phyloP scores from a whole-genome alignment of 2,888 invertebrate species.

The Agrotis ipsilon region DNA sequence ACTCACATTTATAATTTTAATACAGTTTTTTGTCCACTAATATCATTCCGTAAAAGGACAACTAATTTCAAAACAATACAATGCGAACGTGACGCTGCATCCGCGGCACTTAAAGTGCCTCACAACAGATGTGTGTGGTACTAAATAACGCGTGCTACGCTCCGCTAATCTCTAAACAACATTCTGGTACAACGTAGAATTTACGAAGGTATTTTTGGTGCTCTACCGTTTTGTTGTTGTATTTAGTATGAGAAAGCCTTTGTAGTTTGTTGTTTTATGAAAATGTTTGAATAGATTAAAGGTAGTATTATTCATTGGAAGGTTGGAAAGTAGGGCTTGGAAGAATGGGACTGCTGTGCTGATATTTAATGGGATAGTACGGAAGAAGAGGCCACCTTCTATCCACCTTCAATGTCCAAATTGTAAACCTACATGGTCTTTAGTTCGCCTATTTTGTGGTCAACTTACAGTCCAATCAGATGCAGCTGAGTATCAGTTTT shows the following conservation, averaged over 20 bases:
- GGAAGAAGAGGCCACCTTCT: too few relatives aligned
- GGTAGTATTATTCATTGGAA: conserved; percentile 1
- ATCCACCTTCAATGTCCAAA: too few relatives aligned
- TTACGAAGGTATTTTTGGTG: conserved; percentile 44
- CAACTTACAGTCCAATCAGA: too few relatives aligned
- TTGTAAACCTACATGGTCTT: too few relatives aligned
- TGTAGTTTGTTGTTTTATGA: conserved; percentile 9
- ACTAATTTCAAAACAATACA: conserved; percentile 49
- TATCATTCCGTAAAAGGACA: conserved; percentile 8
- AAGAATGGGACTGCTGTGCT: too few relatives aligned
- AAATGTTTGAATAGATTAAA: conserved; percentile 6
- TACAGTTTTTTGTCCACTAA: conserved; percentile 18
- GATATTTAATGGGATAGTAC: too few relatives aligned
- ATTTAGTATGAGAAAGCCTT: not conserved
- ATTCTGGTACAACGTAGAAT: conserved; percentile 47
- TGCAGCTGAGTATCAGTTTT: too few relatives aligned
- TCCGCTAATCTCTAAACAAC: conserved; percentile 62
- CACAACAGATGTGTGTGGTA: conserved; percentile 43
- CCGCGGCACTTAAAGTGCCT: conserved; percentile 48
- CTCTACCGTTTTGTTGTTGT: conserved; percentile 2
- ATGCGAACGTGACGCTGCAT: conserved; percentile 59
- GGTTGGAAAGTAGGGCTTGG: too few relatives aligned
- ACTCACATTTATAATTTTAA: too few relatives aligned
- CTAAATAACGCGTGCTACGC: conserved; percentile 61
- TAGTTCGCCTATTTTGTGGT: too few relatives aligned